phyloP scores from a whole-genome alignment of 2,113 vertebrate genomes.

The Pseudolaguvia tuberculata region DNA sequence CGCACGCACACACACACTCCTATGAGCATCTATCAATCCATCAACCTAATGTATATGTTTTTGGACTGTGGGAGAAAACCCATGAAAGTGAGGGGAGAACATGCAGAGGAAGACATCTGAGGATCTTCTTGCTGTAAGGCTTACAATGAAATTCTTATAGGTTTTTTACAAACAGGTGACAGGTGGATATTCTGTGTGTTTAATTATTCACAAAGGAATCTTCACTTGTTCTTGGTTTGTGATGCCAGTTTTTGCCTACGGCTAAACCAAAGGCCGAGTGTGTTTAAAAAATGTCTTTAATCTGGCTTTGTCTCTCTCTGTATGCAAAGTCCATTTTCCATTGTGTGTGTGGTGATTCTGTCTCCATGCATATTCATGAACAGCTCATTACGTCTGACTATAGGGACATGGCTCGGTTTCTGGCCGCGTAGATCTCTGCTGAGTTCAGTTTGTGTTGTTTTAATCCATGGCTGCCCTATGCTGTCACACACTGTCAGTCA shows the following conservation, averaged over 20 bases:
- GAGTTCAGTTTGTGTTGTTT: conserved; percentile 36
- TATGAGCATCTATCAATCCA: no score
- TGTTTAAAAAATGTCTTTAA: conserved; percentile 5
- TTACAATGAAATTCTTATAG: no score
- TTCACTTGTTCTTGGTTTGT: neutral
- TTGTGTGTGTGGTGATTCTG: conserved; percentile 29
- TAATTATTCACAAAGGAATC: neutral
- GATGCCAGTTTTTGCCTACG: neutral
- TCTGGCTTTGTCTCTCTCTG: neutral
- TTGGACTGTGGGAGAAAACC: no score
- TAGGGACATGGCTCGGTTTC: conserved; percentile 32
- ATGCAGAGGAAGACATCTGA: no score
- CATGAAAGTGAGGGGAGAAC: no score
- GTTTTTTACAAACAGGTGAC: conserved; percentile 6
- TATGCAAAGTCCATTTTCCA: conserved; percentile 18
- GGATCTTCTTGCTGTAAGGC: no score
- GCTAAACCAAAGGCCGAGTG: neutral
- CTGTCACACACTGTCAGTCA: conserved; percentile 38
- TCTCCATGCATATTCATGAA: conserved; percentile 44
- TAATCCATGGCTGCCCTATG: conserved; percentile 42
- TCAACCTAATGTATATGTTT: no score
- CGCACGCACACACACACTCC: no score
- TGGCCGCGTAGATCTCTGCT: conserved; percentile 19
- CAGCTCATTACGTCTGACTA: conserved; percentile 36
- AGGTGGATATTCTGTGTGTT: neutral